These are phyloP conservation scores for Dysidea cf. avara DNA, from an alignment of 37 sponge, comb jelly and placozoan species.

Conservation along the genomic window DNA sequence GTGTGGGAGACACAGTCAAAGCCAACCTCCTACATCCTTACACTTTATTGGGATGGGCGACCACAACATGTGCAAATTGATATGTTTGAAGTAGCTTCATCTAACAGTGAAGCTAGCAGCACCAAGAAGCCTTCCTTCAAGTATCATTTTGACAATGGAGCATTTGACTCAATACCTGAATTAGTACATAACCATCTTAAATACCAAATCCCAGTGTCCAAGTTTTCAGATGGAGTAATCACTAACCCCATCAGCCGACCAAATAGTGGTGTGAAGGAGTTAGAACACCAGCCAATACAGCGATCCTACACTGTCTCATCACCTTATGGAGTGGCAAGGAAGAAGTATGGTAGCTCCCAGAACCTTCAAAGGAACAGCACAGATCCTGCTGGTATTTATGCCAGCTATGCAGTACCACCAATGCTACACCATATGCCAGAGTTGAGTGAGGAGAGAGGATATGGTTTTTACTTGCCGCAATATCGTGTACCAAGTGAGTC, in stretches of 20 bases:
- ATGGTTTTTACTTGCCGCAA: no score
- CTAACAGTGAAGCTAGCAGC: conserved; percentile 2
- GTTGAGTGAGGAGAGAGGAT: no score
- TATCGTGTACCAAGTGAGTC: no score
- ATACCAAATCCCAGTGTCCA: conserved; percentile 67
- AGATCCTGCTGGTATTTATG: background rate
- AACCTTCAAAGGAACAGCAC: background rate
- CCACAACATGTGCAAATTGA: conserved; percentile 53
- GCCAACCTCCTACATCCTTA: conserved; percentile 49
- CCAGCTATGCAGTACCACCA: no score
- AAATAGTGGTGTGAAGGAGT: no score
- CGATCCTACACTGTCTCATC: background rate
- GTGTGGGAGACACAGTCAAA: conserved; percentile 63
- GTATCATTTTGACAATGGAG: conserved; percentile 77
- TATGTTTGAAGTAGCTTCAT: conserved; percentile 36
- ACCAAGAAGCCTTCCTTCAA: conserved; percentile 7
- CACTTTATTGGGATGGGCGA: conserved; percentile 38
- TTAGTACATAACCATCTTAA: conserved; percentile 67
- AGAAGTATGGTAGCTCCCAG: background rate
- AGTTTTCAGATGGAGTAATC: conserved; percentile 27
- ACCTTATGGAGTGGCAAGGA: background rate
- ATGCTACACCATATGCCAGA: no score
- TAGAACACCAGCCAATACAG: background rate
- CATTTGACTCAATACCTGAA: conserved; percentile 77
- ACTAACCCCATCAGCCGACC: conserved; percentile 44